Conservation (phyloP, 2,888 invertebrate genomes). For the Tipula lateralis region DNA sequence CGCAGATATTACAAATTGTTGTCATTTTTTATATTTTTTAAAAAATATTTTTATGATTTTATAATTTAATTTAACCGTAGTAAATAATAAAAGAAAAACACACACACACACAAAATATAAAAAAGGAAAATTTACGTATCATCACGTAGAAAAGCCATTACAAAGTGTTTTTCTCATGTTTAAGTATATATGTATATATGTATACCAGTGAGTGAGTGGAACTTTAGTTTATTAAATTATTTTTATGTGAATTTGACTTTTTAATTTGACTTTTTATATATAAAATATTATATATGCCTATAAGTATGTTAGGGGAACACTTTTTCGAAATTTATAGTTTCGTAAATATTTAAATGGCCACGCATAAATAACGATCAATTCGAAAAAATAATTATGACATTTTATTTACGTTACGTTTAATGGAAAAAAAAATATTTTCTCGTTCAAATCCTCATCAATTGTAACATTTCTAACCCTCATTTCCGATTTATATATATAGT, state of each 20-base stretch:
- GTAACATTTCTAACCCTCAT: background rate
- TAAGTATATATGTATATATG: background rate
- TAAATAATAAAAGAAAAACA: background rate
- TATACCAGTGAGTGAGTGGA: background rate
- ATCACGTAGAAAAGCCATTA: conserved; percentile 14
- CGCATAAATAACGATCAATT: background rate
- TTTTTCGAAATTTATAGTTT: background rate
- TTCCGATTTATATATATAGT: background rate
- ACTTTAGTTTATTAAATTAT: background rate
- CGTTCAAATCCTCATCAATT: background rate
- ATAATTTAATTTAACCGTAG: background rate
- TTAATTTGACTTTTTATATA: background rate
- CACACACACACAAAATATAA: background rate
- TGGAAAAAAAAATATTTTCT: background rate
- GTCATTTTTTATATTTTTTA: background rate
- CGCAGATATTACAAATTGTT: background rate
- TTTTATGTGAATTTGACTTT: background rate
- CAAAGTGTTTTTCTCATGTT: background rate
- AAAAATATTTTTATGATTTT: conserved; percentile 3
- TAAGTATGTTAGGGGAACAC: background rate
- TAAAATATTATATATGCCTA: too few relatives aligned
- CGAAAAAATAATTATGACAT: background rate
- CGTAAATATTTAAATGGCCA: background rate
- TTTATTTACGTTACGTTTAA: background rate
- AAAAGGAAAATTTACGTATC: background rate